Conservation (phyloP, 2,888 invertebrate species). For the Temnothorax unifasciatus region DNA sequence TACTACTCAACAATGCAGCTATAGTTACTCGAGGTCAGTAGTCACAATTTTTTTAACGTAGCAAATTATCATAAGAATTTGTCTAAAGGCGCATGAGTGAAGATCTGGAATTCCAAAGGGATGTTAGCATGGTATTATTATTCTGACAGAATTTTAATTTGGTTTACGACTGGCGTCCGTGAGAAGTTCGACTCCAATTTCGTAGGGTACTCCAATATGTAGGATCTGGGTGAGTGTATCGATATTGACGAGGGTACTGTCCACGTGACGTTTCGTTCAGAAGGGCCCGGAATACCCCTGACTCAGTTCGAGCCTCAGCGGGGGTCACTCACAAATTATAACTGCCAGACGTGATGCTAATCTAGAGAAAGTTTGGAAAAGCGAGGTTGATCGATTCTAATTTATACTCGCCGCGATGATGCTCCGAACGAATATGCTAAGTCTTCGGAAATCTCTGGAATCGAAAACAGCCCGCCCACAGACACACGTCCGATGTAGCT, state of each 20-base stretch:
- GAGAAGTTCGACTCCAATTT: slow-evolving; percentile 68
- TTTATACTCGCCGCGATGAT: slow-evolving; percentile 73
- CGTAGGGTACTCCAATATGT: slow-evolving; percentile 62
- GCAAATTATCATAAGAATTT: slow-evolving; percentile 18
- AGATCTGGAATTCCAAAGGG: slow-evolving; percentile 84
- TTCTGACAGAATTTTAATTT: slow-evolving; percentile 86
- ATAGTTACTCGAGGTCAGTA: not conserved
- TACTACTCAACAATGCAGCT: not conserved
- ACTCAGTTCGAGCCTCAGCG: slow-evolving; percentile 76
- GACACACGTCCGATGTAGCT: slow-evolving; percentile 8
- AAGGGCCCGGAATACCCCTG: slow-evolving; percentile 75
- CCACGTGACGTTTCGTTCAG: slow-evolving; percentile 78
- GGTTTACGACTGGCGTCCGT: slow-evolving; percentile 77
- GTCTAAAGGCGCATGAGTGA: slow-evolving; percentile 76
- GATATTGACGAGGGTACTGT: slow-evolving; percentile 86
- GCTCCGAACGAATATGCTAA: slow-evolving; percentile 60
- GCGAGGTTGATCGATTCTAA: slow-evolving; percentile 82
- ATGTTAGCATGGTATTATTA: slow-evolving; percentile 83
- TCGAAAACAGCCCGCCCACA: slow-evolving; percentile 48
- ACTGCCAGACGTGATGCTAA: slow-evolving; percentile 85
- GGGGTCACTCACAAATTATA: slow-evolving; percentile 85
- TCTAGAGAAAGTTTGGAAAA: slow-evolving; percentile 86
- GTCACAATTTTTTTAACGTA: not conserved
- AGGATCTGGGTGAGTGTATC: slow-evolving; percentile 81
- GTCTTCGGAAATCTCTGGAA: slow-evolving; percentile 63